Conservation (phyloP, 2,888 invertebrate genomes). For the Philopedon plagiatum region DNA sequence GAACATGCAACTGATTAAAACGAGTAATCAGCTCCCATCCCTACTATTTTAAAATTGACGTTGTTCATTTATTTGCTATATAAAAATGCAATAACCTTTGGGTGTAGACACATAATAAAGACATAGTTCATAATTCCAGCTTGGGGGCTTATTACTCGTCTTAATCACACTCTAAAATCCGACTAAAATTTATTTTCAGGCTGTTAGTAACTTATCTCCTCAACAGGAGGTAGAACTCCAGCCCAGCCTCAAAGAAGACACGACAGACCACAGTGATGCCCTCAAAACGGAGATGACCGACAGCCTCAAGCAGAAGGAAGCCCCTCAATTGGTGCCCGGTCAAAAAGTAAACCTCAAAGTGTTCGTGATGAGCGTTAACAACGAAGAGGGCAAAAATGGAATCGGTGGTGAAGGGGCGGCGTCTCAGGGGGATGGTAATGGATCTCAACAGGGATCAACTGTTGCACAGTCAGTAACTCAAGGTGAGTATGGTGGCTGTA, state of each 20-base stretch:
- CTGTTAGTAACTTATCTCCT: not conserved
- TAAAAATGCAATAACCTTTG: no score
- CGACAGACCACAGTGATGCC: conserved; percentile 56
- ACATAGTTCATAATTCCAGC: no score
- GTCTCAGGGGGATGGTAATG: not conserved
- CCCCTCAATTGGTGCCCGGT: conserved; percentile 59
- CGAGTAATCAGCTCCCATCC: no score
- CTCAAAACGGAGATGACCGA: conserved; percentile 60
- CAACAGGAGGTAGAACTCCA: not conserved
- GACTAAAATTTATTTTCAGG: conserved; percentile 1
- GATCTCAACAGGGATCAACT: not conserved
- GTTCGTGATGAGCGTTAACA: conserved; percentile 60
- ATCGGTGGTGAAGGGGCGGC: not conserved
- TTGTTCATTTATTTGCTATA: no score
- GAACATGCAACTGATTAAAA: no score
- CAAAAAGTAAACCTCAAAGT: conserved; percentile 65
- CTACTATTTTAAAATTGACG: no score
- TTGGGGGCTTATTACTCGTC: no score
- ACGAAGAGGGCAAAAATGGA: conserved; percentile 33
- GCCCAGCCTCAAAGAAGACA: conserved; percentile 37
- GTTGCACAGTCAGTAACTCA: not conserved
- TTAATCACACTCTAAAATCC: no score
- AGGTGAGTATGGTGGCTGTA: conserved; percentile 26
- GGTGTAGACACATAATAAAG: no score
- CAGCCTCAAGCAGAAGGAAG: conserved; percentile 60